Evolutionary conservation across 2,113 vertebrate species (phyloP), one percentile per base, ranked within the genome.

Genomic region (Phyllostomus hastatus): DNA sequence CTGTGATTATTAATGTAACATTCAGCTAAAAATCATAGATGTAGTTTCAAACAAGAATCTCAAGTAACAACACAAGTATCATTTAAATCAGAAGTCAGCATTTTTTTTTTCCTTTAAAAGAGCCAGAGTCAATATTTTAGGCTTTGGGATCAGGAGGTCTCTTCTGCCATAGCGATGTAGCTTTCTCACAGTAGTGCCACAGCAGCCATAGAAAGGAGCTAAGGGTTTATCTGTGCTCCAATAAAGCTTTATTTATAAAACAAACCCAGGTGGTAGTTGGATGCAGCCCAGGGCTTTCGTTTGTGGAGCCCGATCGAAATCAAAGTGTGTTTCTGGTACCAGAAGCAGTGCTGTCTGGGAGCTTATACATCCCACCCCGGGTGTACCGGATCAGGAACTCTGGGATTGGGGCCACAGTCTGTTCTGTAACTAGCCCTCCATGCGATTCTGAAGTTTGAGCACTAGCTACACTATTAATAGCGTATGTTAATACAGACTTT

Each of bases 161-260:
- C 33, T 95, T 67, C 50, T 70, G 31, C 84, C 41, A 48, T 22
- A 86, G 5, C 28, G 79, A 12, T 41, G 61, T 70, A 54, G 69
- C 19, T 14, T 59, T 88, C 31, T 75, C 83, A 81, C 22, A n/a
- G 38, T 19, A 72, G 43, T 41, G 75, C 8, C 83, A 86, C n/a
- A 59, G 46, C 4, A 57, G 26, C 46, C 24, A 35, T 48, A 66
- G 14, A 78, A 19, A 54, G 70, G 10, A 67, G 31, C 3, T 50
- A 33, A 59, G 14, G 54, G 4, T 24, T 26, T 90, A 54, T 17
- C 33, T 61, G 22, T 75, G 59, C 59, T 35, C 80, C 46, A 86
- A 41, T 72, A 66, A 86, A 82, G 16, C n/a, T 86, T 90, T 82
- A 86, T 94, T 91, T 91, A 81, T 57, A 89, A 61, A 91, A 35